Conservation (phyloP, 2,113 vertebrate genomes). For the Grammomys surdaster region DNA sequence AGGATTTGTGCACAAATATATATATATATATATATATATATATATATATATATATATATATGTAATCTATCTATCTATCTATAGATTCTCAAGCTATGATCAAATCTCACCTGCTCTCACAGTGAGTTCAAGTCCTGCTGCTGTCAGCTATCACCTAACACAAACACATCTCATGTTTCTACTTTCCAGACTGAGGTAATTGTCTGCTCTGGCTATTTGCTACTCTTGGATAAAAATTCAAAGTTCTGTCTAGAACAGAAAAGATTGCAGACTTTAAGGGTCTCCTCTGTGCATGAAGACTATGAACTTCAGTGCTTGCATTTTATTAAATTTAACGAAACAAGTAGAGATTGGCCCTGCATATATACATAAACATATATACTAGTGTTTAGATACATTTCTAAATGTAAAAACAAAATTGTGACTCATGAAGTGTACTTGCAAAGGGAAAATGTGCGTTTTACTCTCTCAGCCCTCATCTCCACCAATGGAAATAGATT, state of each 20-base stretch:
- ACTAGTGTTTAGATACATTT: not conserved
- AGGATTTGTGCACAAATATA: not conserved
- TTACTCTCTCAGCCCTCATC: not conserved
- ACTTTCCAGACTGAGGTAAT: not conserved
- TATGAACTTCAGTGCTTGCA: not conserved
- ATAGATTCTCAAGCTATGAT: not conserved
- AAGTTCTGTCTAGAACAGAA: not conserved
- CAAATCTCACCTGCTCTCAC: not conserved
- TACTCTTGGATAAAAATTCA: conserved; percentile 35
- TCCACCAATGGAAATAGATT: not conserved
- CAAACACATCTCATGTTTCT: not conserved
- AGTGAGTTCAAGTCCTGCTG: not conserved
- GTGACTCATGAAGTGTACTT: not conserved
- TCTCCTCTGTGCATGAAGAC: not conserved
- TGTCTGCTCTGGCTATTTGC: not conserved
- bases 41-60: not conserved
- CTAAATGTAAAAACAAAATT: not conserved
- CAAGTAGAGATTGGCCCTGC: not conserved
- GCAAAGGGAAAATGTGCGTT: not conserved
- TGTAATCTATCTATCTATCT: no score
- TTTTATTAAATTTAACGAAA: conserved; percentile 10
- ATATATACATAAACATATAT: not conserved
- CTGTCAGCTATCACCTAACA: not conserved
- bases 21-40: not conserved
- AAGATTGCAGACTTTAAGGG: not conserved